phyloP scores from a whole-genome alignment of 2,113 vertebrate species.

The Heloderma charlesbogerti region DNA sequence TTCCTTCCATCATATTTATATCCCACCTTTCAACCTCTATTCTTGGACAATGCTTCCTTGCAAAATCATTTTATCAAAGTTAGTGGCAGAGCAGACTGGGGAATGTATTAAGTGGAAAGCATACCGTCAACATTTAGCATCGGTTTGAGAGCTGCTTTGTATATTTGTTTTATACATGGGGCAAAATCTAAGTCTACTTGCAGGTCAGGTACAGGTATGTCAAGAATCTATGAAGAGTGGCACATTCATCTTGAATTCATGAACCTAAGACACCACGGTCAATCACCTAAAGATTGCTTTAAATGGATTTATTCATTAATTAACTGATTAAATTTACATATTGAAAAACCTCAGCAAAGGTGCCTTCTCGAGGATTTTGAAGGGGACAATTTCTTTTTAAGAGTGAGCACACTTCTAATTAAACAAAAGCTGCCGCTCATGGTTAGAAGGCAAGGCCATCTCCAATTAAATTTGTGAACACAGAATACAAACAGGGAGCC shows the following conservation, averaged over 20 bases:
- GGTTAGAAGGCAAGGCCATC: background rate
- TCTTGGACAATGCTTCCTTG: background rate
- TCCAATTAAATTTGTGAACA: background rate
- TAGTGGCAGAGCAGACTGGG: background rate
- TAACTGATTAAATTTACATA: constrained; percentile 11
- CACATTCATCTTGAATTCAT: background rate
- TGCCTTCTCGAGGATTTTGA: background rate
- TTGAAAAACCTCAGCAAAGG: background rate
- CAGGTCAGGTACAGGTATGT: background rate
- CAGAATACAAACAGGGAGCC: background rate
- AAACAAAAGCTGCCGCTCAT: background rate
- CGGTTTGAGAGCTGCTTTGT: background rate
- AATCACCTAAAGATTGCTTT: constrained; percentile 1
- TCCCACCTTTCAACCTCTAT: background rate
- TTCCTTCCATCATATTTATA: background rate
- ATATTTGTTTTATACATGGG: background rate
- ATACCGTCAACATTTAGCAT: background rate
- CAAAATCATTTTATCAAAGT: constrained; percentile 17
- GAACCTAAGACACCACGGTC: background rate
- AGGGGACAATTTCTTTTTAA: background rate
- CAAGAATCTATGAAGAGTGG: background rate
- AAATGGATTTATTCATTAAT: background rate
- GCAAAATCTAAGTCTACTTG: background rate
- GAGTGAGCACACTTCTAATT: background rate
- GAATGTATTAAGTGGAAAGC: background rate